Evolutionary conservation across 2,888 invertebrate genomes (phyloP).

Genomic region (Amaurobius ferox): DNA sequence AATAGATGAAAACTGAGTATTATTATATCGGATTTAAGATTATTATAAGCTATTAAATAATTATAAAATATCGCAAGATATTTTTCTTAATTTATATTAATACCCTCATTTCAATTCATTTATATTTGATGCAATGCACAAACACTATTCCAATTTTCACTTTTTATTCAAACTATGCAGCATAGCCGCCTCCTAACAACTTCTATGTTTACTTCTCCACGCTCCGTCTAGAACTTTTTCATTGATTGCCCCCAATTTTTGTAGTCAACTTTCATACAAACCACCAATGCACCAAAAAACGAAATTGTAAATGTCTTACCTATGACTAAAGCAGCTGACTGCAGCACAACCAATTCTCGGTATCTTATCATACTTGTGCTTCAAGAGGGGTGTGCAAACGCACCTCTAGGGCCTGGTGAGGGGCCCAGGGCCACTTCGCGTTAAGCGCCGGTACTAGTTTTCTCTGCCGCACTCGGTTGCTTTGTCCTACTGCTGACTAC

Average conservation of each 20-base stretch:
- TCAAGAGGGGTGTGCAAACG: neutral
- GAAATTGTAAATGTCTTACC: slow-evolving; percentile 25
- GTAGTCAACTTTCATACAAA: neutral
- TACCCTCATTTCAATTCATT: too few species aligned
- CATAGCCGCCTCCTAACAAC: neutral
- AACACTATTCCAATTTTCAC: too few species aligned
- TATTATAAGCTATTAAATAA: too few species aligned
- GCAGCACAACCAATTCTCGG: slow-evolving; percentile 35
- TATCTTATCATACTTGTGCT: slow-evolving; percentile 30
- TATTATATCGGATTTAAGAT: too few species aligned
- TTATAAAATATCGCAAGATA: too few species aligned
- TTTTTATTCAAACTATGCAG: neutral
- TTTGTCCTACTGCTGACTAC: slow-evolving; percentile 45
- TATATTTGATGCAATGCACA: too few species aligned
- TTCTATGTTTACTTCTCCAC: neutral
- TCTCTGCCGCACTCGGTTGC: slow-evolving; percentile 32
- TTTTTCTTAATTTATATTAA: too few species aligned
- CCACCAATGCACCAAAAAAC: neutral
- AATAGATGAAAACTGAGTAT: too few species aligned
- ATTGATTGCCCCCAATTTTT: neutral
- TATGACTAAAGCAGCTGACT: slow-evolving; percentile 37
- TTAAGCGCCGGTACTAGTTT: slow-evolving; percentile 55
- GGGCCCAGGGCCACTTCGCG: slow-evolving; percentile 34
- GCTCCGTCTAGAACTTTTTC: neutral
- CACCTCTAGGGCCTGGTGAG: slow-evolving; percentile 26